Percentiles rank a stretch among this genome's conserved stretches.
Evolutionary conservation across 1,140 invertebrate species (phyloP).

Genomic region (Micrasema longulum): DNA sequence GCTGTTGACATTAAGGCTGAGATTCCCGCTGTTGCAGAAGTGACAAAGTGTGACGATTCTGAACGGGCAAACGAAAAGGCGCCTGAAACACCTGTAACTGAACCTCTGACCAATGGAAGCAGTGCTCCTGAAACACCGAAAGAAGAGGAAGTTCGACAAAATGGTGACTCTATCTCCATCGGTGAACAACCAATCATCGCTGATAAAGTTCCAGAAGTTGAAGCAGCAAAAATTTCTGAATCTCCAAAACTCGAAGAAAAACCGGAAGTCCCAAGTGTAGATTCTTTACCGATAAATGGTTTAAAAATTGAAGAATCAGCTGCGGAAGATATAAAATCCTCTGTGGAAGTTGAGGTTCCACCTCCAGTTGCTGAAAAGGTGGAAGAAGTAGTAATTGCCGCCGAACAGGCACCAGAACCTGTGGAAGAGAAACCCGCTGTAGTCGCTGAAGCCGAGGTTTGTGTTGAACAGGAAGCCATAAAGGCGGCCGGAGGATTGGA

Average conservation of each 20-base stretch:
- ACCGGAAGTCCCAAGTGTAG: conserved; percentile 42
- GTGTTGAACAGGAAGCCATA: conserved; percentile 64
- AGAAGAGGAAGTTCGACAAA: conserved; percentile 56
- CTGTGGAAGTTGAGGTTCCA: conserved; percentile 51
- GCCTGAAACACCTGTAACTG: conserved; percentile 66
- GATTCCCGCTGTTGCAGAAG: conserved; percentile 55
- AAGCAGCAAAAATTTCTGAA: conserved; percentile 51
- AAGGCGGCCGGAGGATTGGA: conserved; percentile 59
- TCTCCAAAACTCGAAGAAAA: conserved; percentile 20
- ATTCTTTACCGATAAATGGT: conserved; percentile 62
- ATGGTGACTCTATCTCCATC: conserved; percentile 42
- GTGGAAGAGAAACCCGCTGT: conserved; percentile 61
- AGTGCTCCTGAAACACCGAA: conserved; percentile 64
- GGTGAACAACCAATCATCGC: conserved; percentile 34
- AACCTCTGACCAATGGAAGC: conserved; percentile 66
- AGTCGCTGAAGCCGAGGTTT: conserved; percentile 67
- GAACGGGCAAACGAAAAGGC: conserved; percentile 64
- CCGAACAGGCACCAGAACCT: conserved; percentile 59
- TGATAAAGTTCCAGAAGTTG: conserved; percentile 58
- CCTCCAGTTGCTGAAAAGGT: conserved; percentile 58
- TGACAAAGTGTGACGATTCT: conserved; percentile 54
- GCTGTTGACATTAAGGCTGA: conserved; percentile 56
- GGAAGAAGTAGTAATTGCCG: conserved; percentile 58
- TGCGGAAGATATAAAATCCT: conserved; percentile 56
- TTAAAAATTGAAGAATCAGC: conserved; percentile 62